Conservation (phyloP, 2,113 vertebrate genomes). For the Hyperopisus bebe region DNA sequence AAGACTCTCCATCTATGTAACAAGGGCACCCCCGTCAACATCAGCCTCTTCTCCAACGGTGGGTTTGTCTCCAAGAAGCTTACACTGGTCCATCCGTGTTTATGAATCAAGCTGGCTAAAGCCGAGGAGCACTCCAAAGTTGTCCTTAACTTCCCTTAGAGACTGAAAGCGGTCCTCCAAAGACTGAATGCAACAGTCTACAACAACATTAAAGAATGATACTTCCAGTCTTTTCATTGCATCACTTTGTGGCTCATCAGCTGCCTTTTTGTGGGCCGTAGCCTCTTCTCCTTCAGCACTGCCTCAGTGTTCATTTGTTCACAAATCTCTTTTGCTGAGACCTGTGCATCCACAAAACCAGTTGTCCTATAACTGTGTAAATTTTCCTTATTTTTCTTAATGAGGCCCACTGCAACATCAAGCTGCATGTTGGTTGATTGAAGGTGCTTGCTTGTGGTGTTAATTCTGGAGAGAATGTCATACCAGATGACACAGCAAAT, state of each 20-base stretch:
- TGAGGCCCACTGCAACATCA: neutral
- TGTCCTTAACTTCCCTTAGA: conserved; percentile 21
- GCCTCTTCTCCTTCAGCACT: conserved; percentile 18
- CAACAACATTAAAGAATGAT: conserved; percentile 22
- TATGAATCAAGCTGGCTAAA: conserved; percentile 2
- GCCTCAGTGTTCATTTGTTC: conserved; percentile 18
- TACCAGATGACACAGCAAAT: conserved; percentile 19
- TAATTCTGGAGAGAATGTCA: conserved; percentile 19
- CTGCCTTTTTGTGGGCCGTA: conserved; percentile 17
- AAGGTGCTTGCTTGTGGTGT: conserved; percentile 20
- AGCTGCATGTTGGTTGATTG: conserved; percentile 25
- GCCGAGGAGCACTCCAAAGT: no score
- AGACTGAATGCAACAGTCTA: conserved; percentile 18
- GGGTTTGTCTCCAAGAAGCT: conserved; percentile 22
- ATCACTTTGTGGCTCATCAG: conserved; percentile 17
- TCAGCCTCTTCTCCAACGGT: conserved; percentile 11
- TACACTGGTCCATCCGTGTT: conserved; percentile 17
- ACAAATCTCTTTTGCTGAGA: conserved; percentile 16
- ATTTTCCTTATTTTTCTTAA: neutral
- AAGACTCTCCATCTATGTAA: conserved; percentile 27
- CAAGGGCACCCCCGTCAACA: conserved; percentile 6
- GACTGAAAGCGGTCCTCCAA: conserved; percentile 19
- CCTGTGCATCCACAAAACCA: conserved; percentile 12
- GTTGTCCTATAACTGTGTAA: conserved; percentile 3
- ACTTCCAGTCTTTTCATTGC: conserved; percentile 25